Evolutionary conservation across 2,888 invertebrate genomes (phyloP).

Genomic region (Melangyna quadrimaculata): DNA sequence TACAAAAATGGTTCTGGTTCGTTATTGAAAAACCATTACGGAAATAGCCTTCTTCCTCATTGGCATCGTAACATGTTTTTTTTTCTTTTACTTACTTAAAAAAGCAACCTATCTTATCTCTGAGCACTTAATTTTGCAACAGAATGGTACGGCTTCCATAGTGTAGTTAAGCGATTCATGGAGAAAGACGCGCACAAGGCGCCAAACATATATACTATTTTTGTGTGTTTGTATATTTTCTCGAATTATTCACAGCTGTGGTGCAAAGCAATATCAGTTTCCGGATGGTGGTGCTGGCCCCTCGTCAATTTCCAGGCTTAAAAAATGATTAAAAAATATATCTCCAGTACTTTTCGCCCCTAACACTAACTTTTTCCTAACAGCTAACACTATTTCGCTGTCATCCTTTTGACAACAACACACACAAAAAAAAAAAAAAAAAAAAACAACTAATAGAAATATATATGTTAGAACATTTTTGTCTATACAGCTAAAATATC

Average conservation of each 20-base stretch:
- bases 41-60: not conserved
- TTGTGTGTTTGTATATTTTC: not conserved
- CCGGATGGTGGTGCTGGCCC: no score
- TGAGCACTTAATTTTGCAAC: slow-evolving; percentile 1
- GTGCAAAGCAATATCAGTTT: slow-evolving; percentile 2
- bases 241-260: slow-evolving; percentile 29
- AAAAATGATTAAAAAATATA: slow-evolving; percentile 7
- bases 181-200: slow-evolving; percentile 13
- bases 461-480: not conserved
- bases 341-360: slow-evolving; percentile 15
- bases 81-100: not conserved
- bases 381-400: slow-evolving; percentile 13
- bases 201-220: not conserved
- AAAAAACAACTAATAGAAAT: not conserved
- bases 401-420: slow-evolving; percentile 14
- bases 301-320: not conserved
- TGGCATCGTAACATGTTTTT: not conserved
- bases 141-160: not conserved
- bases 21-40: slow-evolving; percentile 22
- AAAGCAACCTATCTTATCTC: not conserved
- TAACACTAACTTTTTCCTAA: slow-evolving; percentile 3
- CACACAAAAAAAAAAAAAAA: not conserved
- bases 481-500: not conserved
- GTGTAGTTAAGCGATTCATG: not conserved
- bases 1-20: not conserved